Percentiles rank a stretch among this genome's conserved stretches.
Evolutionary conservation across 2,888 invertebrate genomes (phyloP).

Genomic region (Serrognathus titanus): DNA sequence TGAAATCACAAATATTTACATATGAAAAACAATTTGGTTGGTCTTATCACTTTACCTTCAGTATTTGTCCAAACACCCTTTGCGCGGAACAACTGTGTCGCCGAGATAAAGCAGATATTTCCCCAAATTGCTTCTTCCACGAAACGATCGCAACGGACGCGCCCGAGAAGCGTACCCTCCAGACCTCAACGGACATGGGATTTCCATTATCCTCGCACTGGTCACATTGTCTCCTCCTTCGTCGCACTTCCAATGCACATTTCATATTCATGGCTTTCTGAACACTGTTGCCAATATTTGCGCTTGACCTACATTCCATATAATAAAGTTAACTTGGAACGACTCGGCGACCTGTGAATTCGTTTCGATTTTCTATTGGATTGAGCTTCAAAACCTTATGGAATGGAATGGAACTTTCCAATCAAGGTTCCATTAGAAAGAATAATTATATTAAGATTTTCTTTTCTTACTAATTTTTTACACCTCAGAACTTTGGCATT

Average conservation of each 20-base stretch:
- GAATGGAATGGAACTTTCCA: too few relatives aligned
- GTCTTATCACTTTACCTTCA: too few relatives aligned
- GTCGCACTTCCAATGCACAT: background rate
- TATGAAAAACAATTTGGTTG: too few relatives aligned
- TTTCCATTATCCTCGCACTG: conserved; percentile 20
- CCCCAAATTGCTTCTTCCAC: background rate
- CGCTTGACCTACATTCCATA: conserved; percentile 8
- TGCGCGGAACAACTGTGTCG: background rate
- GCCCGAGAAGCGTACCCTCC: conserved; percentile 10
- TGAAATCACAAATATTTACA: too few relatives aligned
- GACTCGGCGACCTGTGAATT: too few relatives aligned
- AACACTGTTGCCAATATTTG: conserved; percentile 6
- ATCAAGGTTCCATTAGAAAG: too few relatives aligned
- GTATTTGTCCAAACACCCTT: too few relatives aligned
- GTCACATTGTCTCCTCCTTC: conserved; percentile 9
- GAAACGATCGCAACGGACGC: background rate
- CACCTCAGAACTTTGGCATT: too few relatives aligned
- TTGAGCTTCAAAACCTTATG: too few relatives aligned
- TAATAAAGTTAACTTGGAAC: background rate
- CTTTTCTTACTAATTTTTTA: too few relatives aligned
- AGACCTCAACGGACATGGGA: conserved; percentile 17
- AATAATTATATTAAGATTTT: too few relatives aligned
- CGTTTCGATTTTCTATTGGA: too few relatives aligned
- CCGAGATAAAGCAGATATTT: background rate
- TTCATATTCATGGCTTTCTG: conserved; percentile 12